These are phyloP conservation scores for Bombus fervidus DNA, from an alignment of 1,140 invertebrate species.

Conservation along the genomic window DNA sequence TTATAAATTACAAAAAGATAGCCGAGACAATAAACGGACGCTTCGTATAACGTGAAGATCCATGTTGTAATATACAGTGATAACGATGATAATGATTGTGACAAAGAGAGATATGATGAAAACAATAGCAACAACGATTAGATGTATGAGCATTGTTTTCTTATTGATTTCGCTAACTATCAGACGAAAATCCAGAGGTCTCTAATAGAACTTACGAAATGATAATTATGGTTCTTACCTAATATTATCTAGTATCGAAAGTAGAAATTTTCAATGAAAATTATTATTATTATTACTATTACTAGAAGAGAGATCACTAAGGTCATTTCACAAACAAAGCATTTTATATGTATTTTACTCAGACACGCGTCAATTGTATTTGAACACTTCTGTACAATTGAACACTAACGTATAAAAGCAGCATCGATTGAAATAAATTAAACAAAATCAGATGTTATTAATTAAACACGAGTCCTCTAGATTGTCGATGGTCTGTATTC, in stretches of 20 bases:
- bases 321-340: background rate
- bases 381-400: background rate
- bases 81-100: slow-evolving; percentile 43
- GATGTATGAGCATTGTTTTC: background rate
- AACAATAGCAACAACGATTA: slow-evolving; percentile 21
- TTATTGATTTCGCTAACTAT: background rate
- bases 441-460: slow-evolving; percentile 1
- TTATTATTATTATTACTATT: background rate
- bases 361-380: background rate
- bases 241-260: background rate
- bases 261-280: no score
- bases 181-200: slow-evolving; percentile 24
- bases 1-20: slow-evolving; percentile 53
- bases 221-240: background rate
- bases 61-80: slow-evolving; percentile 48
- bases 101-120: slow-evolving; percentile 25
- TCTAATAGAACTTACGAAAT: background rate
- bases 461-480: background rate
- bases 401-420: background rate
- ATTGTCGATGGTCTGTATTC: background rate
- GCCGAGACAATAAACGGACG: slow-evolving; percentile 47
- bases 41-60: slow-evolving; percentile 41
- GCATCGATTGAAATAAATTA: background rate
- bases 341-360: slow-evolving; percentile 25
- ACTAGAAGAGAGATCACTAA: slow-evolving; percentile 5